phyloP scores from a whole-genome alignment of 2,797 vertebrate species.

The Helicolenus hilgendorfi region DNA sequence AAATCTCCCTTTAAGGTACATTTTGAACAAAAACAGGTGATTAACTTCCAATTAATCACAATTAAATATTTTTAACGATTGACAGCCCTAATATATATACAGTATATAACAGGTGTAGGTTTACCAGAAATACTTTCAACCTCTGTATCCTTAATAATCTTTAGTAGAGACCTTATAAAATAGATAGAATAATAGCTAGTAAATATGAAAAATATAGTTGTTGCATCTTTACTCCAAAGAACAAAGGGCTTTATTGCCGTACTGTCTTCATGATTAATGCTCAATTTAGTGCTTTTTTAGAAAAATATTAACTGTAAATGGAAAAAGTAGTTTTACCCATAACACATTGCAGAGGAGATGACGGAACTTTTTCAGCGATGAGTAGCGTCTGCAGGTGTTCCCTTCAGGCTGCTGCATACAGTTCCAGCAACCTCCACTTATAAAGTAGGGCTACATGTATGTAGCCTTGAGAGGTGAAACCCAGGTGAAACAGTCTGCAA shows the following conservation, averaged over 20 bases:
- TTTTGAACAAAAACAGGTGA: too few species aligned
- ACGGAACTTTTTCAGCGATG: too few species aligned
- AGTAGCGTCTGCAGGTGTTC: background rate
- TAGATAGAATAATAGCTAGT: background rate
- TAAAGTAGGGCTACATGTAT: too few species aligned
- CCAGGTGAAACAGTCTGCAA: background rate
- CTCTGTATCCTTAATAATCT: background rate
- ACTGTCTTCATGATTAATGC: too few species aligned
- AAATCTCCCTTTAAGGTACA: too few species aligned
- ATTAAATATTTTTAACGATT: too few species aligned
- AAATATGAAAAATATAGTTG: background rate
- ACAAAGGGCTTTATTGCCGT: too few species aligned
- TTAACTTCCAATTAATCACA: too few species aligned
- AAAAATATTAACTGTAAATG: background rate
- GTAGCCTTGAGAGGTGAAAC: background rate
- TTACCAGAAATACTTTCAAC: background rate
- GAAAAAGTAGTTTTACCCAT: too few species aligned
- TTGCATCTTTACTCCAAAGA: background rate
- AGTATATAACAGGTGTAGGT: background rate
- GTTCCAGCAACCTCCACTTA: background rate
- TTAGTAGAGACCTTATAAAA: background rate
- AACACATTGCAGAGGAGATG: too few species aligned
- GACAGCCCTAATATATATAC: too few species aligned
- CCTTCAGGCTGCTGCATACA: background rate
- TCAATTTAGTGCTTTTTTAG: too few species aligned